Percentiles rank a stretch among this genome's conserved stretches.
These are phyloP conservation scores for Danionella dracula DNA, from an alignment of 2,797 vertebrate species.

Conservation along the genomic window DNA sequence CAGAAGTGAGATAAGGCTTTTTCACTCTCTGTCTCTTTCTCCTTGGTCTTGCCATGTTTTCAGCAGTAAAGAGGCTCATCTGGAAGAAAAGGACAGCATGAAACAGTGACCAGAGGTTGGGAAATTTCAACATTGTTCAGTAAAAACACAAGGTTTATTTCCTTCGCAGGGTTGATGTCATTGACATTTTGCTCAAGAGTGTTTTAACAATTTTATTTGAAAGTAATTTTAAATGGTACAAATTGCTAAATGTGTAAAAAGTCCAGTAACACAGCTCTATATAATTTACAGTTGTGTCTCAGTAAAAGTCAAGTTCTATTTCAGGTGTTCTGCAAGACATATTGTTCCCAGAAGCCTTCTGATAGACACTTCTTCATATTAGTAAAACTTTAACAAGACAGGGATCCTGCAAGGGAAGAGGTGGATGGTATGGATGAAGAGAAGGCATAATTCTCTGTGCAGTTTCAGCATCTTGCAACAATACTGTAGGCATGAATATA, in stretches of 20 bases:
- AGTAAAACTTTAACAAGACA: not conserved
- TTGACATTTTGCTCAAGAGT: too few species aligned
- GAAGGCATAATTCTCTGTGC: not conserved
- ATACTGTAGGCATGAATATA: too few species aligned
- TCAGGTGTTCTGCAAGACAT: not conserved
- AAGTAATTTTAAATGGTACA: too few species aligned
- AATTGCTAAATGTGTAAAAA: too few species aligned
- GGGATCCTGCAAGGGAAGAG: not conserved
- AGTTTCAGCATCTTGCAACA: too few species aligned
- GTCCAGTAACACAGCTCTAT: not conserved
- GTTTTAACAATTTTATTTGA: too few species aligned
- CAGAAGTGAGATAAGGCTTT: conserved; percentile 10
- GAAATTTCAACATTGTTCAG: conserved; percentile 14
- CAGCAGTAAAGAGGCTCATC: conserved; percentile 21
- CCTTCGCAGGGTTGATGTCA: too few species aligned
- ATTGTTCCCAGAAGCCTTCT: not conserved
- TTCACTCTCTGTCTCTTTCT: conserved; percentile 11
- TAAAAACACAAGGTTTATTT: not conserved
- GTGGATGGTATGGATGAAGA: not conserved
- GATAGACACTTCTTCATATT: not conserved
- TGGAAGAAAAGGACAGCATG: conserved; percentile 28
- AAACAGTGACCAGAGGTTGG: conserved; percentile 18
- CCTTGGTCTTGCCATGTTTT: conserved; percentile 9
- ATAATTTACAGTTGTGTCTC: not conserved
- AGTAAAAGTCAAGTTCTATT: not conserved